Percentiles rank a stretch among this genome's conserved stretches.
These are phyloP conservation scores for Rhopalosiphum padi DNA, from an alignment of 1,140 invertebrate genomes.

Conservation along the genomic window DNA sequence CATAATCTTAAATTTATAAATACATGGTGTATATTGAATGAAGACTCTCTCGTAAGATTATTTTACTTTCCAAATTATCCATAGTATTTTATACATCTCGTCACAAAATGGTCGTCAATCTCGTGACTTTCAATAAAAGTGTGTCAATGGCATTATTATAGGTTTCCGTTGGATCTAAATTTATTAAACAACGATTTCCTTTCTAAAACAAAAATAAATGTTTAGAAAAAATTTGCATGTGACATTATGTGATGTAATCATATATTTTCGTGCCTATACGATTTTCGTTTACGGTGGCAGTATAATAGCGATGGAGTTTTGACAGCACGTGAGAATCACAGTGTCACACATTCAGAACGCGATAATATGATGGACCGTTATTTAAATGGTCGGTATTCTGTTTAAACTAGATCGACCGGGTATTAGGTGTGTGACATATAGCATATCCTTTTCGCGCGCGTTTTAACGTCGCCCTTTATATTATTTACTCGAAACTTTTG, in stretches of 20 bases:
- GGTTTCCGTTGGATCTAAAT: background rate
- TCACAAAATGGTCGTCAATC: background rate
- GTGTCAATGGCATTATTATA: background rate
- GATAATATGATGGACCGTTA: slow-evolving; percentile 40
- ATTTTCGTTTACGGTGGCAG: background rate
- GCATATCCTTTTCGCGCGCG: background rate
- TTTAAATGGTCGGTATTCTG: slow-evolving; percentile 35
- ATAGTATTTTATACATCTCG: background rate
- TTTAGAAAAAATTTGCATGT: background rate
- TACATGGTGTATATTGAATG: background rate
- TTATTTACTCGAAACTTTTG: background rate
- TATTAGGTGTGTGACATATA: background rate
- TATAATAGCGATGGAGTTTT: background rate
- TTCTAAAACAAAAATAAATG: background rate
- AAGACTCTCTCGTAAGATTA: background rate
- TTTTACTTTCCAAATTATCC: background rate
- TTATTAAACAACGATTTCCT: background rate
- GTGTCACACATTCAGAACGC: background rate
- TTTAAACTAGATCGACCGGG: background rate
- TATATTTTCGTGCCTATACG: background rate
- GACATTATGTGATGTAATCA: background rate
- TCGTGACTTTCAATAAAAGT: background rate
- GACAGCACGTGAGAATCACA: slow-evolving; percentile 46
- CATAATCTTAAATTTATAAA: background rate
- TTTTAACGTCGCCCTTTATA: background rate